phyloP scores from a whole-genome alignment of 2,888 invertebrate species.

The Rhyacophila evoluta region DNA sequence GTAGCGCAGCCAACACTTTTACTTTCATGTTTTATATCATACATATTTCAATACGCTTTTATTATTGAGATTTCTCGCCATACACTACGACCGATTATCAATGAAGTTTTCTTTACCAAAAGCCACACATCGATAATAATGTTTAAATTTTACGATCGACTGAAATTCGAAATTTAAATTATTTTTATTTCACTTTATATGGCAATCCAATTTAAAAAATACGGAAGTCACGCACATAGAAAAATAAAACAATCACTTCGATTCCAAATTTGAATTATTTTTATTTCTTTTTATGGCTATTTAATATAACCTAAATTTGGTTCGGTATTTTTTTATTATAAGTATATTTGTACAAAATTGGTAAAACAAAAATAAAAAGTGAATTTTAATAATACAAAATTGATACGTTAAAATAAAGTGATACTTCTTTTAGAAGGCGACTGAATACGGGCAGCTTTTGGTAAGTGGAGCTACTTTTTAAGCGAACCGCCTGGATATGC shows the following conservation, averaged over 20 bases:
- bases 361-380: neutral
- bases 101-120: neutral
- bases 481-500: conserved; percentile 34
- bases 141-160: neutral
- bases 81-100: neutral
- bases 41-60: conserved; percentile 38
- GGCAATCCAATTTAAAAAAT: neutral
- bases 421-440: neutral
- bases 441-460: neutral
- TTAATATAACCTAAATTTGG: neutral
- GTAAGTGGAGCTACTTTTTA: conserved; percentile 35
- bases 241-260: no score
- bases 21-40: conserved; percentile 56
- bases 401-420: neutral
- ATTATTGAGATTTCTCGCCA: conserved; percentile 46
- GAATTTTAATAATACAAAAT: neutral
- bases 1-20: conserved; percentile 59
- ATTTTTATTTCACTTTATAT: neutral
- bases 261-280: neutral
- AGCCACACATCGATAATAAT: neutral
- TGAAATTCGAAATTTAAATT: neutral
- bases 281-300: neutral
- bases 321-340: neutral
- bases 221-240: no score
- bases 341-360: neutral